Evolutionary conservation across 2,113 vertebrate genomes (phyloP).

Genomic region (Camarhynchus parvulus): DNA sequence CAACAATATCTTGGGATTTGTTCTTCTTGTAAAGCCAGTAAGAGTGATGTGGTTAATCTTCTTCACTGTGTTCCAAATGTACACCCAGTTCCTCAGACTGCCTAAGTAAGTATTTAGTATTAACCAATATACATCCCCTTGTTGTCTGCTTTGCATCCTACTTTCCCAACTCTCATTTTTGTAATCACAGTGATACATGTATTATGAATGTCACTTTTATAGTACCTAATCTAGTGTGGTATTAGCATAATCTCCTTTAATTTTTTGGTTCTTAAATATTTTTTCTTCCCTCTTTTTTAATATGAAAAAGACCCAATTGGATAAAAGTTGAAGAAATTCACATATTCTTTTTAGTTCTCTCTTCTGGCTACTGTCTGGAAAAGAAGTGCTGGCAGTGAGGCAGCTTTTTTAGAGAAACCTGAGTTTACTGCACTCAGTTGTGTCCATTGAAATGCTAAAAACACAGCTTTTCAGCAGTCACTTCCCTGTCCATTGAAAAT

Average conservation of each 20-base stretch:
- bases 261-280: not conserved
- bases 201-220: not conserved
- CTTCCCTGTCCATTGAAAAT: not conserved
- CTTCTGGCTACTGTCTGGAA: not conserved
- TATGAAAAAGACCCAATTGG: not conserved
- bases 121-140: not conserved
- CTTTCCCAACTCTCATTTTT: not conserved
- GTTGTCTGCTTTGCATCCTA: not conserved
- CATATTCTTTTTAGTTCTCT: not conserved
- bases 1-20: conserved; percentile 36
- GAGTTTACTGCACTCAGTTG: not conserved
- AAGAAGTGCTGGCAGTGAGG: not conserved
- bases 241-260: conserved; percentile 14
- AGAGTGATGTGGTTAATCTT: conserved; percentile 29
- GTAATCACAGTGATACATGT: not conserved
- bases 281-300: not conserved
- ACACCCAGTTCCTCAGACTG: not conserved
- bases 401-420: not conserved
- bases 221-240: not conserved
- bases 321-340: not conserved
- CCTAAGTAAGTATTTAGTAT: not conserved
- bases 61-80: not conserved
- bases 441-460: conserved; percentile 3
- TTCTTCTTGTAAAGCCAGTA: not conserved
- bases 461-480: not conserved